These are phyloP conservation scores for Ichneumoninae sp. DNA, from an alignment of 2,888 invertebrate species.

Conservation along the genomic window DNA sequence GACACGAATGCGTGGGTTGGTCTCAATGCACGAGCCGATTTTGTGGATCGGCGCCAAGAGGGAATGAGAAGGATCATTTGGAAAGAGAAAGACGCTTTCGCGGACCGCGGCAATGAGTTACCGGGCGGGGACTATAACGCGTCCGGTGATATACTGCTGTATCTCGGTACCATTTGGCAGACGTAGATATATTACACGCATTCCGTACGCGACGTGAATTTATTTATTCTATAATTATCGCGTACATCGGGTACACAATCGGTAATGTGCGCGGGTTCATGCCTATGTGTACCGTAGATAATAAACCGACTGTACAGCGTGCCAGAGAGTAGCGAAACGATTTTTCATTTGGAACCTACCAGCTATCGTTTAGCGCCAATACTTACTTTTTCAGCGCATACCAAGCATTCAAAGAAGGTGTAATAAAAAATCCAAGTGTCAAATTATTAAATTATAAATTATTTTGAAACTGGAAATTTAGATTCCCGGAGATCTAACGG, in stretches of 20 bases:
- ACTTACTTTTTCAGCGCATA: neutral
- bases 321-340: slow-evolving; percentile 10
- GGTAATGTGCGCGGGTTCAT: slow-evolving; percentile 74
- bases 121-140: slow-evolving; percentile 84
- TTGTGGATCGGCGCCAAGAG: slow-evolving; percentile 82
- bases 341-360: slow-evolving; percentile 12
- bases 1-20: slow-evolving; percentile 27
- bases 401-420: neutral
- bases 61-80: slow-evolving; percentile 58
- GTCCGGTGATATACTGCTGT: slow-evolving; percentile 83
- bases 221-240: slow-evolving; percentile 85
- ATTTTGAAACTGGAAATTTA: too few species aligned
- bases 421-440: too few species aligned
- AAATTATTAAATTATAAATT: too few species aligned
- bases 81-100: slow-evolving; percentile 57
- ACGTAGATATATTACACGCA: slow-evolving; percentile 84
- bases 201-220: slow-evolving; percentile 83
- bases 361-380: neutral
- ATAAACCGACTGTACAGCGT: neutral
- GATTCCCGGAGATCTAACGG: neutral
- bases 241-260: slow-evolving; percentile 78
- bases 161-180: slow-evolving; percentile 85
- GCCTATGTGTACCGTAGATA: slow-evolving; percentile 12
- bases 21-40: slow-evolving; percentile 40
- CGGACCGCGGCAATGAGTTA: slow-evolving; percentile 80